Evolutionary conservation across 2,797 vertebrate genomes (phyloP), one percentile per base, ranked within the genome.

Genomic region (Smutsia gigantea): DNA sequence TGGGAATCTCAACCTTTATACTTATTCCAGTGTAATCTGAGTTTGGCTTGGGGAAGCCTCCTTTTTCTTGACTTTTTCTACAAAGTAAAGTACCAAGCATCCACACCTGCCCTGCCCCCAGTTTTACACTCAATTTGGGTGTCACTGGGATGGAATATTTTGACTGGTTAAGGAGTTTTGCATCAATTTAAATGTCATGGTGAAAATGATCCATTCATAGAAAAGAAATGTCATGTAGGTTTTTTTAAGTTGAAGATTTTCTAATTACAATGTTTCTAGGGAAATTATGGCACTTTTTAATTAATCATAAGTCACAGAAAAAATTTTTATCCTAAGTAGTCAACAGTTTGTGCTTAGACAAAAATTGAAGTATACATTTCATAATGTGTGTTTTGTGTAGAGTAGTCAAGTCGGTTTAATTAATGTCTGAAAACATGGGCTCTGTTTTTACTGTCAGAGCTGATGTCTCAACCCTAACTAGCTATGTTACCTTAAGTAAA

Each of bases 81-180:
- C 21, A n/a, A 92, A 63, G 25, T 86, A 21, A 61, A 23, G 29
- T 31, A 19, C 15, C n/a, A 11, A 1, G 9, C 9, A 23, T n/a
- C 13, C 1, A 8, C 13, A 46, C 5, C 11, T 23, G 29, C 15
- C 27, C 46, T 3, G 2, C 15, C 14, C 15, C n/a, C 46, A 49
- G 27, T 57, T 79, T 89, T 86, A 21, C 15, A 51, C 18, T 81
- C 25, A 7, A 23, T 86, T 90, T 79, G 81, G 37, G 7, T 93
- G 34, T 92, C 84, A 84, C 25, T 74, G 68, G 29, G 59, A 72
- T 87, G 55, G 61, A 85, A 39, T 92, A 64, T 87, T 86, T 96
- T 93, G 66, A 68, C 68, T 39, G 46, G 37, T 31, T 87, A 78
- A 92, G 11, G 42, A 95, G 95, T 93, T 97, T 94, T 91, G 46